phyloP scores from a whole-genome alignment of 2,797 vertebrate genomes.

The Orientallactaga sibirica region DNA sequence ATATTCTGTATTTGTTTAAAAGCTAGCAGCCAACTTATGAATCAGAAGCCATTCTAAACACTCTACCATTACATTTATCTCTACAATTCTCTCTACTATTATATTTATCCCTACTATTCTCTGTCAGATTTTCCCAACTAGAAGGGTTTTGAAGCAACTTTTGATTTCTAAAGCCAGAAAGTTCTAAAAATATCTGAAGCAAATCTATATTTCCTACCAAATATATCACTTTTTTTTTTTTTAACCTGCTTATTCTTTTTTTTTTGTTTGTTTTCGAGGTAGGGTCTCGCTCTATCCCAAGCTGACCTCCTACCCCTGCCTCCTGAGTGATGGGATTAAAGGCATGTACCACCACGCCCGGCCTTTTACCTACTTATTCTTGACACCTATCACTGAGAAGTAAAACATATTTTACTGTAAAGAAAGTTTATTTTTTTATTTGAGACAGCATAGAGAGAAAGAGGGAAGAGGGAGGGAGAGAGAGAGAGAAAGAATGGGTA shows the following conservation, averaged over 20 bases:
- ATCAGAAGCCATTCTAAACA: slow-evolving; percentile 7
- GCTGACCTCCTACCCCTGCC: no score
- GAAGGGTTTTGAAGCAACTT: slow-evolving; percentile 17
- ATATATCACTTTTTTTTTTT: slow-evolving; percentile 11
- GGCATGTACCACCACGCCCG: no score
- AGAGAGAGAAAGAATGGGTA: no score
- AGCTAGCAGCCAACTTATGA: slow-evolving; percentile 66
- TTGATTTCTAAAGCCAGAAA: slow-evolving; percentile 35
- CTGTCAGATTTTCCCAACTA: not conserved
- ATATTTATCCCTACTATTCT: not conserved
- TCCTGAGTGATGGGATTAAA: no score
- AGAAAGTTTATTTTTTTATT: not conserved
- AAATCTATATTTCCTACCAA: slow-evolving; percentile 10
- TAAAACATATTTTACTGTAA: slow-evolving; percentile 57
- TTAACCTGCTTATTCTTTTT: not conserved
- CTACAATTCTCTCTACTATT: not conserved
- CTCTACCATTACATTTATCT: not conserved
- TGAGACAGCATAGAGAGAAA: no score
- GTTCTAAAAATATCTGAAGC: slow-evolving; percentile 2
- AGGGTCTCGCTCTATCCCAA: no score
- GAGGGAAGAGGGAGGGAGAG: no score
- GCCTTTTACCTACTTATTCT: not conserved
- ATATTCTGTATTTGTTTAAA: slow-evolving; percentile 58
- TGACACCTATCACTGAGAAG: not conserved
- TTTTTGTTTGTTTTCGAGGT: no score